Conservation (phyloP, 2,113 vertebrate genomes). For the Hyla sarda region DNA sequence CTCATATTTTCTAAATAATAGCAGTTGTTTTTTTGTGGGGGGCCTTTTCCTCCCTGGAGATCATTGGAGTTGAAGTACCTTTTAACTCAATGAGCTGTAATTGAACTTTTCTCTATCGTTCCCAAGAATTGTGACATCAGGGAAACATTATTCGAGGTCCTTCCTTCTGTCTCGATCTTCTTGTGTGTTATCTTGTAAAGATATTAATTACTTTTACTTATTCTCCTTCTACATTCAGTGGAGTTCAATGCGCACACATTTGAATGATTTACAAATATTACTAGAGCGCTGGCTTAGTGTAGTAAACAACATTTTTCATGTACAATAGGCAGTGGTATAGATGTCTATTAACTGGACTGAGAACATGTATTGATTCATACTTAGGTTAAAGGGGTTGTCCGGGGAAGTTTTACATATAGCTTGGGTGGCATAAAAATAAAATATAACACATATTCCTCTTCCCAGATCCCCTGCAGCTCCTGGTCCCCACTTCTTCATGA, state of each 20-base stretch:
- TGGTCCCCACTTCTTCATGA: no score
- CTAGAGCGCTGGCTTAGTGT: no score
- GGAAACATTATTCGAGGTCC: background rate
- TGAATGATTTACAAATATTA: background rate
- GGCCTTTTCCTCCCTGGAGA: conserved; percentile 30
- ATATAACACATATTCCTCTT: no score
- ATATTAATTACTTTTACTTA: background rate
- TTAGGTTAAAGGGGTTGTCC: no score
- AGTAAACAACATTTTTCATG: no score
- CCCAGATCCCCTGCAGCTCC: no score
- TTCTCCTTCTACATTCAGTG: background rate
- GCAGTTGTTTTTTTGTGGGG: conserved; percentile 7
- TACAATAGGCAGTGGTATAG: background rate
- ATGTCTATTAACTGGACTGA: background rate
- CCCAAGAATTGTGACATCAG: background rate
- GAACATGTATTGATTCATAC: background rate
- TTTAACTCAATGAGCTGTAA: conserved; percentile 2
- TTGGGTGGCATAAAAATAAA: no score
- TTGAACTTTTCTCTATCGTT: conserved; percentile 20
- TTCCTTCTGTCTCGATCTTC: background rate
- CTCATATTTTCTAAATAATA: conserved; percentile 13
- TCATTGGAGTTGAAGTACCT: background rate
- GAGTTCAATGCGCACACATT: background rate
- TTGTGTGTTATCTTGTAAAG: background rate
- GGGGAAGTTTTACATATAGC: no score